Conservation (phyloP, 2,797 vertebrate species). For the Enteromius thamalakanensis region DNA sequence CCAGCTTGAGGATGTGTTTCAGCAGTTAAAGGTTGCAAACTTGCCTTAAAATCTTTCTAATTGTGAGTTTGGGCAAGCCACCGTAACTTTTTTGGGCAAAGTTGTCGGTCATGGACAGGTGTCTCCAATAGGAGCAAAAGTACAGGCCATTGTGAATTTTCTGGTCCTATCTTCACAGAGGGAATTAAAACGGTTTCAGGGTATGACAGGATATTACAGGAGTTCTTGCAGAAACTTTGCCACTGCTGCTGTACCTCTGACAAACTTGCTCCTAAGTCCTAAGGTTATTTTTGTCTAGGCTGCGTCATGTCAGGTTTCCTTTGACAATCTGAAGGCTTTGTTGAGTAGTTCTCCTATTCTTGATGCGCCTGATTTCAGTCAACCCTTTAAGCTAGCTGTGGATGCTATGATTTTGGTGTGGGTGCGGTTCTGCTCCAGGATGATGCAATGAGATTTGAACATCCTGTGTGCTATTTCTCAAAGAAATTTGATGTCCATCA, state of each 20-base stretch:
- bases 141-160: slow-evolving; percentile 13
- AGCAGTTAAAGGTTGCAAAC: not conserved
- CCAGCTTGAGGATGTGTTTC: not conserved
- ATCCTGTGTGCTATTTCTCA: not conserved
- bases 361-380: not conserved
- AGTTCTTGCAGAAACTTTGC: not conserved
- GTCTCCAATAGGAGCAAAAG: not conserved
- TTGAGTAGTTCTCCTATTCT: not conserved
- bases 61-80: not conserved
- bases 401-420: not conserved
- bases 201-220: slow-evolving; percentile 13
- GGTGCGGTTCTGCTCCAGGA: not conserved
- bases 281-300: slow-evolving; percentile 1
- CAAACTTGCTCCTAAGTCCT: no score
- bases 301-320: not conserved
- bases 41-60: not conserved
- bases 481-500: not conserved
- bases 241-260: not conserved
- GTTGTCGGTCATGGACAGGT: not conserved
- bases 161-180: not conserved
- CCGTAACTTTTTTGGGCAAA: not conserved
- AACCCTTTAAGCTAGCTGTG: not conserved
- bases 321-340: not conserved
- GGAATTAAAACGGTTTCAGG: not conserved
- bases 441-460: not conserved